Evolutionary conservation across 1,140 invertebrate species (phyloP).

Genomic region (Aphaenogaster rudis): DNA sequence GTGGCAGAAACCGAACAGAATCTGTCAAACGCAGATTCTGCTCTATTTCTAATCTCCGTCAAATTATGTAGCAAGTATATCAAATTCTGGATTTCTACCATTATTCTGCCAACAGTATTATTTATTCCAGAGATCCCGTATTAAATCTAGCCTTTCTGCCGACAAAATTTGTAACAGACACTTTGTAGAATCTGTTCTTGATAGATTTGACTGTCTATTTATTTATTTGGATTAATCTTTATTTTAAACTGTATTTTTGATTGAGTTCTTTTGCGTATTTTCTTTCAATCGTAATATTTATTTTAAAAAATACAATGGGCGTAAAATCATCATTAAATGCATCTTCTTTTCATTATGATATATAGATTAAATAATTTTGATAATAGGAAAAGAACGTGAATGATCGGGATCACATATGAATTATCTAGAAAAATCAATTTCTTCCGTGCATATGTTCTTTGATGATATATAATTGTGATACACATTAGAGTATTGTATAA

Average conservation of each 20-base stretch:
- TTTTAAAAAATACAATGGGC: background rate
- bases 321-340: background rate
- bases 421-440: slow-evolving; percentile 16
- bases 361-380: background rate
- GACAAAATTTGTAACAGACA: background rate
- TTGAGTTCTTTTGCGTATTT: background rate
- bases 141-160: background rate
- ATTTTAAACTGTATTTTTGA: background rate
- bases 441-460: background rate
- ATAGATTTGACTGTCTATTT: background rate
- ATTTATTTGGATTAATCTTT: background rate
- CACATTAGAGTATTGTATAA: background rate
- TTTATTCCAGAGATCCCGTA: background rate
- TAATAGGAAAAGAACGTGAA: background rate
- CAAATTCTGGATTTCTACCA: background rate
- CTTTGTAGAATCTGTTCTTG: background rate
- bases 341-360: background rate
- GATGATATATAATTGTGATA: slow-evolving; percentile 21
- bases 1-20: background rate
- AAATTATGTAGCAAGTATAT: background rate
- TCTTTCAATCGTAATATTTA: background rate
- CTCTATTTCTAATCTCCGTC: background rate
- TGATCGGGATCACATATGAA: background rate
- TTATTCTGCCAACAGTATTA: background rate
- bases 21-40: background rate